Conservation (phyloP, 92 coral and sea anemone genomes). For the Hydrozoanthus gracilis region DNA sequence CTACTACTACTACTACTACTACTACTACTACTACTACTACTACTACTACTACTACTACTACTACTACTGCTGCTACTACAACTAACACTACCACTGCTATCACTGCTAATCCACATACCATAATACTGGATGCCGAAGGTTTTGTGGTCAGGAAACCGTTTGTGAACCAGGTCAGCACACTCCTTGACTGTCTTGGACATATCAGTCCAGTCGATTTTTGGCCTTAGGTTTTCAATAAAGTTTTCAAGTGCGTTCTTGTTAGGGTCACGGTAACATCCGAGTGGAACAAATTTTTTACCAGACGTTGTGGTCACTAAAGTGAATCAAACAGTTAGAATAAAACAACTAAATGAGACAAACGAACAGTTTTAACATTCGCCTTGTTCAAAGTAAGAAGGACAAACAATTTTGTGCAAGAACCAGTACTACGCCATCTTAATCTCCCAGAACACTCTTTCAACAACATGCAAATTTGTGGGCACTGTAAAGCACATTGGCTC, state of each 20-base stretch:
- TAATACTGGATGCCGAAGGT: conserved; percentile 44
- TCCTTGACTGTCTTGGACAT: conserved; percentile 54
- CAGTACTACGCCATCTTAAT: too few species aligned
- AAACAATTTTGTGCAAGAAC: too few species aligned
- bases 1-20: background rate
- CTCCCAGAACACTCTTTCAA: too few species aligned
- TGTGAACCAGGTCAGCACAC: conserved; percentile 52
- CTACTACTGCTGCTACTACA: background rate
- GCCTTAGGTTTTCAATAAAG: conserved; percentile 28
- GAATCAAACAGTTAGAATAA: background rate
- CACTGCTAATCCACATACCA: background rate
- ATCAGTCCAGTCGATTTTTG: conserved; percentile 54
- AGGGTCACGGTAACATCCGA: conserved; percentile 27
- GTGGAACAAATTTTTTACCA: conserved; percentile 26
- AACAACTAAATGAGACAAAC: too few species aligned
- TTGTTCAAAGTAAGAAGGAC: background rate
- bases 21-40: background rate
- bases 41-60: background rate
- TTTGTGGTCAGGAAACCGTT: conserved; percentile 7
- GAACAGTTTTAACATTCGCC: background rate
- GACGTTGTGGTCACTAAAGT: background rate
- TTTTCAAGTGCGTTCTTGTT: conserved; percentile 14
- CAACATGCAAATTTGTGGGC: too few species aligned
- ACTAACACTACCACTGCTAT: background rate
- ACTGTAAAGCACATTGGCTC: too few species aligned